Conservation (phyloP, 2,888 invertebrate genomes). For the Macrosoma leucophasiata region DNA sequence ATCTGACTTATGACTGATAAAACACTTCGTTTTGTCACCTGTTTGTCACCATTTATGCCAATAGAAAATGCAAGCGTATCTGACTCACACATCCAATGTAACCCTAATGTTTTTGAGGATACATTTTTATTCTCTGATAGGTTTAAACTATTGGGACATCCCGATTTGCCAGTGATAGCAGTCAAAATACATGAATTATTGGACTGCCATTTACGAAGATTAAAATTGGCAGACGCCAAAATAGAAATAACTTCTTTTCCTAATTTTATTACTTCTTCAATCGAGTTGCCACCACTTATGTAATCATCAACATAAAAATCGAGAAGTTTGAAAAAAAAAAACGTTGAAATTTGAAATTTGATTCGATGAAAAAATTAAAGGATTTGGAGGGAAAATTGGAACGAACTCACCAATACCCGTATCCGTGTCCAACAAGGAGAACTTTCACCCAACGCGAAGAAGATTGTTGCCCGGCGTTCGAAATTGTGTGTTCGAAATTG, state of each 20-base stretch:
- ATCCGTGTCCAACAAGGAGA: too few relatives aligned
- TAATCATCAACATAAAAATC: conserved; percentile 11
- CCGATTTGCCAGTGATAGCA: too few relatives aligned
- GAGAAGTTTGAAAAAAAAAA: background rate
- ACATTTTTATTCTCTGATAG: conserved; percentile 4
- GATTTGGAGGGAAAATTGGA: too few relatives aligned
- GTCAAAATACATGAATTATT: conserved; percentile 5
- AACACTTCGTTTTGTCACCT: conserved; percentile 26
- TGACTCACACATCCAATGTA: conserved; percentile 12
- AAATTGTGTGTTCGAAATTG: too few relatives aligned
- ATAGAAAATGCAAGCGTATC: too few relatives aligned
- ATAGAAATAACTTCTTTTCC: conserved; percentile 14
- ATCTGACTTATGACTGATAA: conserved; percentile 20
- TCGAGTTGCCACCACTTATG: background rate
- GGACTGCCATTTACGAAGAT: conserved; percentile 8
- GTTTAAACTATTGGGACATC: too few relatives aligned
- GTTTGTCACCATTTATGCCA: too few relatives aligned
- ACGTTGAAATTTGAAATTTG: too few relatives aligned
- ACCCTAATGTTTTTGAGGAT: conserved; percentile 7
- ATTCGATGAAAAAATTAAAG: too few relatives aligned
- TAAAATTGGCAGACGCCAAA: conserved; percentile 5
- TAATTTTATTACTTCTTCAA: background rate
- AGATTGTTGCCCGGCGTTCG: too few relatives aligned
- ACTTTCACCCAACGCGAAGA: too few relatives aligned
- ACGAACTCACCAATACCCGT: too few relatives aligned